phyloP scores from a whole-genome alignment of 1,140 invertebrate species.

The Pygmarrhopalites habei region DNA sequence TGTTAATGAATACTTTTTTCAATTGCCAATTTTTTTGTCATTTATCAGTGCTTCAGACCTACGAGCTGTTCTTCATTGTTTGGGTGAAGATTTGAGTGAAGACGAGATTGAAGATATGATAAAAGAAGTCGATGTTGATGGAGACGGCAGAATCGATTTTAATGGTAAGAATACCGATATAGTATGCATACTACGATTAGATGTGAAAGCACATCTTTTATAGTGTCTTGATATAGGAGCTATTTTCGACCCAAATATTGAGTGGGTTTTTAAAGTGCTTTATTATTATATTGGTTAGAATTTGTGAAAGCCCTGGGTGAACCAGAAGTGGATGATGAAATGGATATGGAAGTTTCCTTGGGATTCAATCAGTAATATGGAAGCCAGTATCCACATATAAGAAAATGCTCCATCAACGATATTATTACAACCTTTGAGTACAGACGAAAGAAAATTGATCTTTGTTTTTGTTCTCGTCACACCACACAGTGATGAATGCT shows the following conservation, averaged over 20 bases:
- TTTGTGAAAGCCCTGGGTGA: constrained; percentile 76
- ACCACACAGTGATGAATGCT: no score
- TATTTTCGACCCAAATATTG: no score
- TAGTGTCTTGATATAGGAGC: neutral
- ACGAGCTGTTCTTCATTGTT: constrained; percentile 70
- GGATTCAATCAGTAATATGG: neutral
- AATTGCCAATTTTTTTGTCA: no score
- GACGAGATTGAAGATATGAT: constrained; percentile 91
- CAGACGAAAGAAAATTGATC: no score
- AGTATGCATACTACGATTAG: neutral
- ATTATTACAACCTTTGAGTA: no score
- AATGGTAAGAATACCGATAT: constrained; percentile 57
- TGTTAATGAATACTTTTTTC: no score
- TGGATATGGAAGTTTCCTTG: constrained; percentile 56
- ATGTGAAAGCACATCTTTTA: neutral
- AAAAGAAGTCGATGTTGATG: constrained; percentile 82
- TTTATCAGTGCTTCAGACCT: constrained; percentile 74
- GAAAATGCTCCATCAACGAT: no score
- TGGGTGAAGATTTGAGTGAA: constrained; percentile 75
- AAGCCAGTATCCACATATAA: no score
- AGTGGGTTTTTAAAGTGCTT: no score
- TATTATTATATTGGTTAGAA: no score
- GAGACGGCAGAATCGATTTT: constrained; percentile 81
- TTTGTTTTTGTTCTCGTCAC: no score
- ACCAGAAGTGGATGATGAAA: constrained; percentile 66